Base-by-base conservation (phyloP, 2,113 vertebrate genomes). In the Sapayoa aenigma region DNA sequence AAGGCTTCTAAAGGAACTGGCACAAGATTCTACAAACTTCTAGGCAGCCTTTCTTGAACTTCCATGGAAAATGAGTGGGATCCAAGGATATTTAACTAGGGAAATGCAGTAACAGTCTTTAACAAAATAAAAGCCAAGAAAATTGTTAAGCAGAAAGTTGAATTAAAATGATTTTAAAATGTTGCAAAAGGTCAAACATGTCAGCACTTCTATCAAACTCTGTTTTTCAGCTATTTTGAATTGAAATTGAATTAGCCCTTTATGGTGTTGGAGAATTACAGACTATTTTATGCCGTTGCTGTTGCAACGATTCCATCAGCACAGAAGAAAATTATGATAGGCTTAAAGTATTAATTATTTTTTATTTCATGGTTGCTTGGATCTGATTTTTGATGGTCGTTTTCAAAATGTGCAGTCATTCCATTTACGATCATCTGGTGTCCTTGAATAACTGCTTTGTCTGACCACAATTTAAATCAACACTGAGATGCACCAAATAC, bases 331-430 rank as follows among this genome's bases (percentile, higher is more conserved):
- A 49, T 4, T 46, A 55, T 20, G 3, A 30, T 37, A 46, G 65
- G 23, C 17, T 25, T 87, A 44, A 83, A 87, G 27, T 74, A n/a
- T 63, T 55, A 74, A 75, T 85, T 88, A 46, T 42, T 90, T 90
- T 90, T 86, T 73, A 35, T 63, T 86, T 86, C 41, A 41, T 42
- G 16, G 42, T 84, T 89, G 23, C 58, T 68, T 72, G 20, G 16
- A 12, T 55, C 65, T 88, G 18, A 28, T 71, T 75, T 89, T 76
- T 55, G 30, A 9, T 75, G 28, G 41, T 50, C 25, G 14, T 44
- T 83, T 90, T 88, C 30, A 76, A 75, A 76, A 65, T 39, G 12
- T 76, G 39, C 23, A 55, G 39, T 65, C 20, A 60, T 65, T 86
- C 88, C 12, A 72, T 28, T 39, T 69, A 14, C 6, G 0, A 11